Base-by-base conservation (phyloP, 2,888 invertebrate genomes). In the Lobophora halterata region DNA sequence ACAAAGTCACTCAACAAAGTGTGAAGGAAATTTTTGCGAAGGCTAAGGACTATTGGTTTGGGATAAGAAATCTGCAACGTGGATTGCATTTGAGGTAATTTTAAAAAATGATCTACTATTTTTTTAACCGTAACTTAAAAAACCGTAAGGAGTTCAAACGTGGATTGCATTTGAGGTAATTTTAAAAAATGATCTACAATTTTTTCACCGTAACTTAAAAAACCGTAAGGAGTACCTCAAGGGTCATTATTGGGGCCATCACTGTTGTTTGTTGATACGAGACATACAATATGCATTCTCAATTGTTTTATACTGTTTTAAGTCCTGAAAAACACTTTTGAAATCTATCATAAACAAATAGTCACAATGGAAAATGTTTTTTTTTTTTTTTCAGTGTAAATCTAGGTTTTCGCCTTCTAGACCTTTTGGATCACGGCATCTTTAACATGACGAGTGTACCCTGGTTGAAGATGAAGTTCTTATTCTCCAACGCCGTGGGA, bases 1-100 rank as follows among this genome's bases (percentile, higher is more conserved):
- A 71, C 25, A 50, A 49, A 1, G 37, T 35, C 0, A 53, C 45
- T 14, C 65, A 65, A 34, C 40, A 13, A 0, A 37, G 49, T 1
- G 46, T 77, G 0, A 39, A 52, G 0, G 30, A 41, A 0, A 37
- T 74, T 45, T 53, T 72, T 1, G 34, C 37, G 0, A 53, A 68
- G 1, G 70, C 70, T 2, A 77, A 70, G 34, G 55, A 61, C 0
- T 79, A 61, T 37, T 87, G 87, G 87, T 81, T 86, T 21, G 70
- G 61, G 2, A 37, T 56, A 1, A 50, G 45, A 1, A 69, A 64
- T 43, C 41, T 79, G 26, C 67, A 69, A 2, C 68, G 74, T 34
- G 68, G 66, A 35, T 32, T 79, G 19, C 77, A 70, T 47, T 52
- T 86, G 19, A 72, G 81, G 86, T 85, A 56, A 50, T 16, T 14